phyloP scores from a whole-genome alignment of 1,140 invertebrate genomes.

The Diuraphis noxia region DNA sequence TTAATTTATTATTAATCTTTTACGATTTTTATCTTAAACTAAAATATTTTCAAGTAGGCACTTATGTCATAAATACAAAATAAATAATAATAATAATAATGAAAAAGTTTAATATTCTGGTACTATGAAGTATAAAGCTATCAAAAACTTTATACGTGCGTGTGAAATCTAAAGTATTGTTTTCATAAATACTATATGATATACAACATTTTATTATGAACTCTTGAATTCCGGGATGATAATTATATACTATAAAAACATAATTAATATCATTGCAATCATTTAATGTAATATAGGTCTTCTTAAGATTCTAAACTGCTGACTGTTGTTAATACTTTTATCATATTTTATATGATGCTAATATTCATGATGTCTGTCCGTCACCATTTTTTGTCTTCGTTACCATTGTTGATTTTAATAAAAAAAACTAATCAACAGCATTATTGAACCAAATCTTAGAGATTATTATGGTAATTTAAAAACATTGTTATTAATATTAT shows the following conservation, averaged over 20 bases:
- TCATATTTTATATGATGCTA: not conserved
- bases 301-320: not conserved
- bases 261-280: not conserved
- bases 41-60: not conserved
- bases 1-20: slow-evolving; percentile 1
- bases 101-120: not conserved
- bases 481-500: not conserved
- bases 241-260: not conserved
- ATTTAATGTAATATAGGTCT: not conserved
- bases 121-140: not conserved
- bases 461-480: not conserved
- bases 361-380: not conserved
- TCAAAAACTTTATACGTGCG: not conserved
- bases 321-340: not conserved
- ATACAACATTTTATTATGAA: not conserved
- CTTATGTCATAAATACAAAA: not conserved
- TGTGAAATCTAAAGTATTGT: not conserved
- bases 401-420: not conserved
- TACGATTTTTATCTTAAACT: not conserved
- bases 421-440: not conserved
- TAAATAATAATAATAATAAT: no score
- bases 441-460: not conserved
- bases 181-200: not conserved
- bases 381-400: not conserved
- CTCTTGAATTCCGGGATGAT: not conserved